Percentiles rank a stretch among this genome's conserved stretches.
Evolutionary conservation across 2,888 invertebrate genomes (phyloP).

Genomic region (Cerceris rybyensis): DNA sequence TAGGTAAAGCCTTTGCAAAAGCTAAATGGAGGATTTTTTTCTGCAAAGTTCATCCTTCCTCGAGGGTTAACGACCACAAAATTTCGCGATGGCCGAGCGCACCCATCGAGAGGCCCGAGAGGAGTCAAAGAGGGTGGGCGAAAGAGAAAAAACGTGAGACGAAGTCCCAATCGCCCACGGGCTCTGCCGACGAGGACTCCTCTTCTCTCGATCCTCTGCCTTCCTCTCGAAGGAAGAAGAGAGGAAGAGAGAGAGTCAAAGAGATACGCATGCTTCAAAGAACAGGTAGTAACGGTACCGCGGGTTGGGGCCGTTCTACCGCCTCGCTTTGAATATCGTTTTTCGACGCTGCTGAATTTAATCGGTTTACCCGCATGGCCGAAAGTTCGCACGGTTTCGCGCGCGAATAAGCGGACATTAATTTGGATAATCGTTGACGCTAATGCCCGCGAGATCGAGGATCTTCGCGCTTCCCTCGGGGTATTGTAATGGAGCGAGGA

Average conservation of each 20-base stretch:
- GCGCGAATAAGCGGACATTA: too few species aligned
- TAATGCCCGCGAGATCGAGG: not conserved
- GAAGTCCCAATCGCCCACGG: conserved; percentile 10
- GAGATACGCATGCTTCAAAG: conserved; percentile 48
- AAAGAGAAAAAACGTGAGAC: conserved; percentile 27
- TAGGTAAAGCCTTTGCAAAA: not conserved
- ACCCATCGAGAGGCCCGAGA: not conserved
- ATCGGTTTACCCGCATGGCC: conserved; percentile 14
- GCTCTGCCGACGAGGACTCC: conserved; percentile 2
- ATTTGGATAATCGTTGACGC: not conserved
- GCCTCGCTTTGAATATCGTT: conserved; percentile 50
- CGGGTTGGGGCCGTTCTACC: conserved; percentile 38
- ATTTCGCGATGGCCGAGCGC: conserved; percentile 41
- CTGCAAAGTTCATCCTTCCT: conserved; percentile 33
- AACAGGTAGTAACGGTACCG: conserved; percentile 76
- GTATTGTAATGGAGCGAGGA: conserved; percentile 11
- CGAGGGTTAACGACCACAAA: conserved; percentile 58
- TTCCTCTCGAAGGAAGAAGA: conserved; percentile 13
- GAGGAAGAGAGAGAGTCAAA: conserved; percentile 15
- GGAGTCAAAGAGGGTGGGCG: not conserved
- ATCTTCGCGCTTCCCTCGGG: conserved; percentile 4
- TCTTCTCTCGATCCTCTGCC: not conserved
- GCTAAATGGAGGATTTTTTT: conserved; percentile 1
- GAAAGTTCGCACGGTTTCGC: not conserved
- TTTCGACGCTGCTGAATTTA: conserved; percentile 38